Base-by-base conservation (phyloP, 2,797 vertebrate species). In the Macropus fuliginosus region DNA sequence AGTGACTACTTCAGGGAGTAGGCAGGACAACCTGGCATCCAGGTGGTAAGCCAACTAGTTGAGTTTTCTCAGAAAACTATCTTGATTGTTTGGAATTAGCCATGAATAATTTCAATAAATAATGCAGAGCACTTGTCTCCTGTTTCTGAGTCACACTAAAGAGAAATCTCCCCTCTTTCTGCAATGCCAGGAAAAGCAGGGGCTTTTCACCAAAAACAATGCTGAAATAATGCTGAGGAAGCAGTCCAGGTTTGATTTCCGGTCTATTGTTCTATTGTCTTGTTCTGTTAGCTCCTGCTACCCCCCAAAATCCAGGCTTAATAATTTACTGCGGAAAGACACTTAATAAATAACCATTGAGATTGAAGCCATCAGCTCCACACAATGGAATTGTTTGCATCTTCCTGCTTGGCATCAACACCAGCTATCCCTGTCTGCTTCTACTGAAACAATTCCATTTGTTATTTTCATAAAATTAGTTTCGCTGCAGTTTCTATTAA, bases 401-500 rank as follows among this genome's bases (percentile, higher is more conserved):
- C 95, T 96, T 96, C 94, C 93, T 95, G 90, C 95, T 90, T 50
- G 92, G 94, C 94, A 87, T 66, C 92, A 18, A 95, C 90, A 90
- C 94, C 87, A 14, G 3, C 93, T 94, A 54, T 93, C 95, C 94
- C 9, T 4, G 57, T 93, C 95, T 81, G 92, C 96, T 93, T 95
- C 95, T 74, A 56, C 66, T 91, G 92, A 97, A 97, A 98, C 97
- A 98, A 98, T 97, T 94, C 94, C 94, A 55, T 97, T 97, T 95
- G 97, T 97, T 97, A 95, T 98, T 98, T 98, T 98, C 97, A 97
- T 97, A 97, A 97, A 97, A 96, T 97, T 97, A 98, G 95, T 95
- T 97, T 91, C 93, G 95, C 96, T 97, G 97, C 96, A 97, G 96
- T 97, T 97, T 97, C 96, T 97, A 94, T 98, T 97, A 97, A 98